Evolutionary conservation across 2,888 invertebrate species (phyloP).

Genomic region (Aspidapion aeneum): DNA sequence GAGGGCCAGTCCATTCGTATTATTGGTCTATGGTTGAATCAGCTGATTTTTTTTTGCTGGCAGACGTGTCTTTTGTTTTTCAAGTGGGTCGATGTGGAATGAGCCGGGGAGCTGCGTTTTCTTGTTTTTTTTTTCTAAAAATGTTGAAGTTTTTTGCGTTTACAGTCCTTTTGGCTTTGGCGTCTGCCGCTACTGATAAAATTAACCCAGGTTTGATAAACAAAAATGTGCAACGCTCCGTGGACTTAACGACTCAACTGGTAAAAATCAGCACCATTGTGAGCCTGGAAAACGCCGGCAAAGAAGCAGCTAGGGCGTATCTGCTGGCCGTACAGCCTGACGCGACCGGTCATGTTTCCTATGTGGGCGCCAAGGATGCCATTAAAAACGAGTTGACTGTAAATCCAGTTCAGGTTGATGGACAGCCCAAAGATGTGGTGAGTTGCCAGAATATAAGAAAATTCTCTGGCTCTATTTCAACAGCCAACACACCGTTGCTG

Average conservation of each 20-base stretch:
- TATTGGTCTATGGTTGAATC: no score
- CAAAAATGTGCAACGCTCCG: constrained; percentile 78
- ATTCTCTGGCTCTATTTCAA: no score
- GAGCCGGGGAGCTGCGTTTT: constrained; percentile 25
- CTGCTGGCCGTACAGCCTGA: constrained; percentile 66
- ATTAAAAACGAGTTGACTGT: constrained; percentile 55
- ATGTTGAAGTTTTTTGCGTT: constrained; percentile 24
- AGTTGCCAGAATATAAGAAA: no score
- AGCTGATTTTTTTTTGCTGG: no score
- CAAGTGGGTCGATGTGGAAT: neutral
- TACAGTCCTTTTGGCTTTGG: constrained; percentile 13
- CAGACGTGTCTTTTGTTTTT: neutral
- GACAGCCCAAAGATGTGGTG: constrained; percentile 5
- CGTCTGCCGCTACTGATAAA: constrained; percentile 26
- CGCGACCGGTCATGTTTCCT: constrained; percentile 65
- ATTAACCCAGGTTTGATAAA: constrained; percentile 60
- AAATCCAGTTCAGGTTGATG: constrained; percentile 46
- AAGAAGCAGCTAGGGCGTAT: constrained; percentile 66
- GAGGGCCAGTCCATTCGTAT: no score
- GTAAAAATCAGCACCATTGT: constrained; percentile 79
- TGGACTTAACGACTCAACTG: constrained; percentile 86
- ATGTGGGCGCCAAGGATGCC: constrained; percentile 66
- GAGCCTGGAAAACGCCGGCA: constrained; percentile 79
- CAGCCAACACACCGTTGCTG: no score
- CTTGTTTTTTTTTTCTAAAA: constrained; percentile 15